Percentiles rank a stretch among this genome's conserved stretches.
These are phyloP conservation scores for Potorous gilbertii DNA, from an alignment of 2,797 vertebrate genomes.

Conservation along the genomic window DNA sequence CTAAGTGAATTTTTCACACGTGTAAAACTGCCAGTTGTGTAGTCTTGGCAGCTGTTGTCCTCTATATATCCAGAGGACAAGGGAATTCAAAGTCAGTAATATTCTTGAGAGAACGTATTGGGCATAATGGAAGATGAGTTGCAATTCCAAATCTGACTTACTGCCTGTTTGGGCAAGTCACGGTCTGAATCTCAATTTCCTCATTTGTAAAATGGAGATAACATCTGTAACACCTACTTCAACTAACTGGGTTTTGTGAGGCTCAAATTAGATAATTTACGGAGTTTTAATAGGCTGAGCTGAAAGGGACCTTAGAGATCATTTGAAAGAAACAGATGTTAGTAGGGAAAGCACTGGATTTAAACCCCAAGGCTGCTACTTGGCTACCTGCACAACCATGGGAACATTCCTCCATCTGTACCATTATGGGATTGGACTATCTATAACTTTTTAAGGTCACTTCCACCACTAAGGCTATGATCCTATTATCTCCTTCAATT, in stretches of 20 bases:
- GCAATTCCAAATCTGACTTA: neutral
- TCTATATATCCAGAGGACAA: constrained; percentile 44
- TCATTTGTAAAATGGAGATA: neutral
- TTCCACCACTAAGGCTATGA: neutral
- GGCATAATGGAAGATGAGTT: neutral
- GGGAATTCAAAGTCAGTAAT: neutral
- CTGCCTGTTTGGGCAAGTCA: neutral
- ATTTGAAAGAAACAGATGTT: neutral
- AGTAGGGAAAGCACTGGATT: no score
- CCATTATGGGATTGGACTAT: neutral
- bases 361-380: neutral
- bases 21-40: constrained; percentile 47
- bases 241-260: neutral
- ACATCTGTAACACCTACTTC: neutral
- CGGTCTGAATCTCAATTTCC: neutral
- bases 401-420: neutral
- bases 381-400: neutral
- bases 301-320: neutral
- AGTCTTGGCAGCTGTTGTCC: constrained; percentile 52
- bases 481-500: neutral
- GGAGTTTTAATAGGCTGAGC: neutral
- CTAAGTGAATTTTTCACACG: constrained; percentile 4
- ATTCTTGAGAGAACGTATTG: neutral
- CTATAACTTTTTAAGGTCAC: neutral
- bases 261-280: neutral